These are phyloP conservation scores for Geodia barretti DNA, from an alignment of 37 sponge, comb jelly and placozoan genomes.

Conservation along the genomic window DNA sequence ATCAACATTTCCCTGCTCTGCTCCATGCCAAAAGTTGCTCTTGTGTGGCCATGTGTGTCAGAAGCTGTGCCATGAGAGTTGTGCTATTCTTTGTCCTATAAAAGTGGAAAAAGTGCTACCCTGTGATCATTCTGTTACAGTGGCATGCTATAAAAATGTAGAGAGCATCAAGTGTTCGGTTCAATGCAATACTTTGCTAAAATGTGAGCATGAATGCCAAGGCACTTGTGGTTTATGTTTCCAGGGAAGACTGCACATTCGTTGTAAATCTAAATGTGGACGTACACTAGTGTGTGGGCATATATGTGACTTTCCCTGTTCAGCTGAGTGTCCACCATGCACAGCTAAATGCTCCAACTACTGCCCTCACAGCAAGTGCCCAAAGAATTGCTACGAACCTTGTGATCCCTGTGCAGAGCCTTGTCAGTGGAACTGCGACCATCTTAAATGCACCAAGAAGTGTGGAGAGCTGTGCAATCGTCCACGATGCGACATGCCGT, in stretches of 20 bases:
- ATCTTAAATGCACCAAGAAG: constrained; percentile 61
- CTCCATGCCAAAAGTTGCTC: constrained; percentile 52
- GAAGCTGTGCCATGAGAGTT: constrained; percentile 57
- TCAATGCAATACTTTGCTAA: constrained; percentile 39
- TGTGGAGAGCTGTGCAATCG: constrained; percentile 85
- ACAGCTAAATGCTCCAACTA: constrained; percentile 60
- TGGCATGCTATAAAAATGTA: constrained; percentile 32
- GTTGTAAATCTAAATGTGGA: constrained; percentile 60
- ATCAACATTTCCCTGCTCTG: constrained; percentile 20
- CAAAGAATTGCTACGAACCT: constrained; percentile 69
- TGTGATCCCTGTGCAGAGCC: constrained; percentile 72
- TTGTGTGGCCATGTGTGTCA: constrained; percentile 83
- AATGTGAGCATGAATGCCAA: constrained; percentile 73
- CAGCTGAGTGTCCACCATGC: constrained; percentile 78
- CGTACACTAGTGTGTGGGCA: constrained; percentile 88
- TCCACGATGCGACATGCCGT: constrained; percentile 64
- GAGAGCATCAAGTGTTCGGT: constrained; percentile 27
- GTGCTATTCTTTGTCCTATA: constrained; percentile 31
- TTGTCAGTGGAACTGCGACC: constrained; percentile 83
- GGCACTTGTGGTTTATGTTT: constrained; percentile 75
- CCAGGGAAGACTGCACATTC: constrained; percentile 74
- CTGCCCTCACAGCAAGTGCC: constrained; percentile 80
- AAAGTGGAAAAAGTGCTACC: constrained; percentile 25
- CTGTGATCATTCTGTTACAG: constrained; percentile 64
- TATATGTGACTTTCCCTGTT: constrained; percentile 66